phyloP scores from a whole-genome alignment of 2,113 vertebrate species.

The Ifrita kowaldi region DNA sequence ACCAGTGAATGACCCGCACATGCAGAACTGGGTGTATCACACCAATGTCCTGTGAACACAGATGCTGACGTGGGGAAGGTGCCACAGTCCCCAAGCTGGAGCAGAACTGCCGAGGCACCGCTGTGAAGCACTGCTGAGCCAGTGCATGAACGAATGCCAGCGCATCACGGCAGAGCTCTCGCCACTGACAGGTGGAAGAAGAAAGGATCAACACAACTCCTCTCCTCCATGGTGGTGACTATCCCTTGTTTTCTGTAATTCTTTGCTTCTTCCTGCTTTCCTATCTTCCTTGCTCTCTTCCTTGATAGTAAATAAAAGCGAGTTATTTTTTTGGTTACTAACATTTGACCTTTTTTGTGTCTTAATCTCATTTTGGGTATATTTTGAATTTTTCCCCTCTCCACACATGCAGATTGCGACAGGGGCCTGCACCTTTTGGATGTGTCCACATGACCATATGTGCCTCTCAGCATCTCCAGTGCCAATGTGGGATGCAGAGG shows the following conservation, averaged over 20 bases:
- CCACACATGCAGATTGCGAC: neutral
- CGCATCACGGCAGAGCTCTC: neutral
- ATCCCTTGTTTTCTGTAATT: neutral
- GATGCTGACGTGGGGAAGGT: neutral
- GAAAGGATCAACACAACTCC: neutral
- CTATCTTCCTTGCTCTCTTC: neutral
- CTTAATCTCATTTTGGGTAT: neutral
- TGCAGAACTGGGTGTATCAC: neutral
- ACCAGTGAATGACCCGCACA: neutral
- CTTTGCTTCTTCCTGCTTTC: neutral
- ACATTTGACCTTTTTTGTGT: neutral
- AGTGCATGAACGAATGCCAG: neutral
- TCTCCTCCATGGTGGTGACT: neutral
- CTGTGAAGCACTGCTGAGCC: rapidly evolving
- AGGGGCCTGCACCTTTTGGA: rapidly evolving
- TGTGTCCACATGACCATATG: rapidly evolving
- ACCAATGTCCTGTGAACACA: neutral
- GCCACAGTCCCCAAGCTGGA: neutral
- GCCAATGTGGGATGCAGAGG: neutral
- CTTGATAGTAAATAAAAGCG: neutral
- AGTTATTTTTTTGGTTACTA: neutral
- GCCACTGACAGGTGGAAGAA: neutral
- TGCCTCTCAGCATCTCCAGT: neutral
- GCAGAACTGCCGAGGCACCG: neutral
- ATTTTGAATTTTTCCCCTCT: neutral